Evolutionary conservation across 2,113 vertebrate genomes (phyloP).

Genomic region (Tonatia bakeri): DNA sequence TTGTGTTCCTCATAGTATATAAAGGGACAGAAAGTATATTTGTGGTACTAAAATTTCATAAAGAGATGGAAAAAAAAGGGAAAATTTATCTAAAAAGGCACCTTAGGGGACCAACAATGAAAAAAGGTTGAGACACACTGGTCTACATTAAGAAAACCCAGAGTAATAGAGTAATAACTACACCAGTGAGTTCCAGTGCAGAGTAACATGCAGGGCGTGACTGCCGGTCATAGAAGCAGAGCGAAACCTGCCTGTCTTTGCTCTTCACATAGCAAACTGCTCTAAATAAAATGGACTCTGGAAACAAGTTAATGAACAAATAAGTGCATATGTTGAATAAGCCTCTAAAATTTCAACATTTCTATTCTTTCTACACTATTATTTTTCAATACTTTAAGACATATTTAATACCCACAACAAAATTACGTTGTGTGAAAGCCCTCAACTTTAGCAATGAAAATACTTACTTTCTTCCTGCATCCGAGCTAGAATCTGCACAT

Average conservation of each 20-base stretch:
- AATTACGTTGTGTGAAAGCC: background rate
- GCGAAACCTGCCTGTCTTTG: background rate
- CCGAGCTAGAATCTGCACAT: conserved; percentile 97
- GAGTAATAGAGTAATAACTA: background rate
- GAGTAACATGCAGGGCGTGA: background rate
- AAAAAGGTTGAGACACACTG: background rate
- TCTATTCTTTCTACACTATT: background rate
- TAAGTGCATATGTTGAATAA: background rate
- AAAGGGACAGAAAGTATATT: background rate
- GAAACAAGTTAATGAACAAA: conserved; percentile 9
- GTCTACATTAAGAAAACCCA: background rate
- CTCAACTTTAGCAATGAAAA: conserved; percentile 44
- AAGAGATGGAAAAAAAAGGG: background rate
- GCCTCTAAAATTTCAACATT: background rate
- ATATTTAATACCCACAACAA: conserved; percentile 10
- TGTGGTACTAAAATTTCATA: background rate
- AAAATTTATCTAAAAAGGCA: background rate
- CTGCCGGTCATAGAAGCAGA: background rate
- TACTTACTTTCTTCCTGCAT: conserved; percentile 99
- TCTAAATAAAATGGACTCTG: background rate
- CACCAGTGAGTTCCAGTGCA: background rate
- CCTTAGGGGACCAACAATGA: background rate
- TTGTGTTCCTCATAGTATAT: background rate
- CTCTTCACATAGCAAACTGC: background rate
- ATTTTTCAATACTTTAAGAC: background rate